Evolutionary conservation across 2,888 invertebrate genomes (phyloP).

Genomic region (Willowsia nigromaculata): DNA sequence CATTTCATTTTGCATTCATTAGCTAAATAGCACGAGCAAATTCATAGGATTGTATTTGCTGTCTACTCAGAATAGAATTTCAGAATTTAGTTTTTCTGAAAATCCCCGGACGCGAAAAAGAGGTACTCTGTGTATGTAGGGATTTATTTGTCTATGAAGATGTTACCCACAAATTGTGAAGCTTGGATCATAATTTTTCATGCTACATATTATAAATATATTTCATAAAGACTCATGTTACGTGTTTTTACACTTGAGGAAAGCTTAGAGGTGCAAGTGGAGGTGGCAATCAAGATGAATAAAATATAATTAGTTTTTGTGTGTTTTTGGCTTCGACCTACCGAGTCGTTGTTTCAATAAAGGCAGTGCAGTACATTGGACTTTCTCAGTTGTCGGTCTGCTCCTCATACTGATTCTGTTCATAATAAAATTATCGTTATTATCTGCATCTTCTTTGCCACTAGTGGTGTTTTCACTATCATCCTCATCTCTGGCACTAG

Average conservation of each 20-base stretch:
- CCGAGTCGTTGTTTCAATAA: slow-evolving; percentile 74
- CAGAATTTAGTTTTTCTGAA: not conserved
- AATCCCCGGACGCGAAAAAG: too few relatives aligned
- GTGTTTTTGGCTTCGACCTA: slow-evolving; percentile 22
- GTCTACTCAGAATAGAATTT: not conserved
- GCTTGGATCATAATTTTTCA: not conserved
- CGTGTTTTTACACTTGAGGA: not conserved
- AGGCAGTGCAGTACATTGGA: slow-evolving; percentile 56
- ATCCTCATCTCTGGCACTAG: not conserved
- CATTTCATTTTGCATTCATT: slow-evolving; percentile 5
- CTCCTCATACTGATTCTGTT: not conserved
- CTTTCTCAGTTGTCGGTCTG: slow-evolving; percentile 13
- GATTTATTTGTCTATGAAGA: not conserved
- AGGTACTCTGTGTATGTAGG: not conserved
- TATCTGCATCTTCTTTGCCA: not conserved
- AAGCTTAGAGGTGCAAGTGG: not conserved
- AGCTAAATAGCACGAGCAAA: not conserved
- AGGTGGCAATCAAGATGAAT: not conserved
- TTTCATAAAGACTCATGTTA: not conserved
- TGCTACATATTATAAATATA: not conserved
- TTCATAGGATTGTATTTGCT: not conserved
- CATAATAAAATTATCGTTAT: not conserved
- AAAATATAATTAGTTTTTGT: slow-evolving; percentile 17
- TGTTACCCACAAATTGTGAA: not conserved
- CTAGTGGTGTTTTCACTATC: not conserved